These are phyloP conservation scores for Meliscaeva auricollis DNA, from an alignment of 2,888 invertebrate species.

Conservation along the genomic window DNA sequence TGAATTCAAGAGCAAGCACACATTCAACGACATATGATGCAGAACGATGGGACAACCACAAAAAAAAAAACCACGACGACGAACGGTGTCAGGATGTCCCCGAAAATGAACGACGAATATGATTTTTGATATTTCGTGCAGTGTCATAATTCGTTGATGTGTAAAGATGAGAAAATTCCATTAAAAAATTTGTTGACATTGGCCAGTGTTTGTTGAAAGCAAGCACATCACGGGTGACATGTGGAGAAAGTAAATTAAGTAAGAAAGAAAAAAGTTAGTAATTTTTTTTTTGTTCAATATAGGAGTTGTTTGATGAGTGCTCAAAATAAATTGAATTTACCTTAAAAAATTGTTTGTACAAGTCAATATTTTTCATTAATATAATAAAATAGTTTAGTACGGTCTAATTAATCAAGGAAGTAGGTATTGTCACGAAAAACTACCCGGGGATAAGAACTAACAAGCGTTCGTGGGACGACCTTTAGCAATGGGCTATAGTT, in stretches of 20 bases:
- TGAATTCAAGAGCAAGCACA: conserved; percentile 42
- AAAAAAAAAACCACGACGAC: background rate
- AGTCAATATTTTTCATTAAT: too few species aligned
- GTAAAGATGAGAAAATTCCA: conserved; percentile 70
- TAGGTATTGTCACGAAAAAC: too few species aligned
- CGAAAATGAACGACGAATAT: conserved; percentile 32
- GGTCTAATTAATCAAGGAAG: too few species aligned
- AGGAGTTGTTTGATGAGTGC: too few species aligned
- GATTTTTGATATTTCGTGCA: conserved; percentile 53
- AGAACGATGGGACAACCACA: background rate
- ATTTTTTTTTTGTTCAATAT: too few species aligned
- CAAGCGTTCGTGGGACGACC: too few species aligned
- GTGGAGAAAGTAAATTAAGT: conserved; percentile 16
- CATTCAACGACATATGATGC: conserved; percentile 4
- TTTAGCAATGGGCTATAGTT: too few species aligned
- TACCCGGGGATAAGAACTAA: too few species aligned
- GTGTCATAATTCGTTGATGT: conserved; percentile 68
- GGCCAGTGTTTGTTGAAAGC: conserved; percentile 49
- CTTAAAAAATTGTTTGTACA: too few species aligned
- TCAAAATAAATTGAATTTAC: too few species aligned
- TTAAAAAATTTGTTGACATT: conserved; percentile 66
- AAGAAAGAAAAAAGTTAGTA: conserved; percentile 18
- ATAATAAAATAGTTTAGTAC: too few species aligned
- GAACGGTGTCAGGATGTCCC: conserved; percentile 38
- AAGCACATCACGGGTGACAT: conserved; percentile 53